phyloP scores from a whole-genome alignment of 2,888 invertebrate species.

The Eupeodes luniger region DNA sequence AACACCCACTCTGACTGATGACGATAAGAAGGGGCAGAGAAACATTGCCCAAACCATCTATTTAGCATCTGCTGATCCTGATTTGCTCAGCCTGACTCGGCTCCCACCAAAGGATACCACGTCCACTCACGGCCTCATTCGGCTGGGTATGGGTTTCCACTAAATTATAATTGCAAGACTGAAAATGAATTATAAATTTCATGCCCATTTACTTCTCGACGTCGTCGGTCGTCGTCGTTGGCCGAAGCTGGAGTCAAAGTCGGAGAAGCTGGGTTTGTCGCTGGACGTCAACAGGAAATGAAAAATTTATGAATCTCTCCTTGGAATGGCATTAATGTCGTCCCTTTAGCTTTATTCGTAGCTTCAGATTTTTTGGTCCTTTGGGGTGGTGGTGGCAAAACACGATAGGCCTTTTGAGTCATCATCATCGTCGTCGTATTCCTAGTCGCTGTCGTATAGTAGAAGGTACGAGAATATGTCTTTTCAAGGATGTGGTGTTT shows the following conservation, averaged over 20 bases:
- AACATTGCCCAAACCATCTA: constrained; percentile 45
- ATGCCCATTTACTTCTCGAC: constrained; percentile 75
- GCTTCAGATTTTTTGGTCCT: background rate
- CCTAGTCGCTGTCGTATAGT: constrained; percentile 5
- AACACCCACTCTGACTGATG: constrained; percentile 49
- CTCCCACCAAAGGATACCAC: constrained; percentile 47
- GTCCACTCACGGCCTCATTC: background rate
- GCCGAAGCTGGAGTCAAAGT: constrained; percentile 9
- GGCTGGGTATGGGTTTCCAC: constrained; percentile 64
- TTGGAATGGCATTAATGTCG: constrained; percentile 74
- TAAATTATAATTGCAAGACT: constrained; percentile 77
- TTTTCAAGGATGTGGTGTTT: constrained; percentile 70
- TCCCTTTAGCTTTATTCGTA: constrained; percentile 33
- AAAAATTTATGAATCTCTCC: constrained; percentile 76
- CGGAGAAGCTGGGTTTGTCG: constrained; percentile 61
- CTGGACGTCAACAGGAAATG: constrained; percentile 77
- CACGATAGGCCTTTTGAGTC: constrained; percentile 58
- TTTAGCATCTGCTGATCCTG: constrained; percentile 75
- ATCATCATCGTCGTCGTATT: constrained; percentile 14
- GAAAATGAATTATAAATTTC: constrained; percentile 77
- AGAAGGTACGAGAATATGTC: background rate
- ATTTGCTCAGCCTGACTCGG: constrained; percentile 44
- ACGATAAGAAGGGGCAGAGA: constrained; percentile 5
- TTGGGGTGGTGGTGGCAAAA: constrained; percentile 15
- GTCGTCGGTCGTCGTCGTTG: background rate